Evolutionary conservation across 2,888 invertebrate species (phyloP).

Genomic region (Tinea semifulvella): DNA sequence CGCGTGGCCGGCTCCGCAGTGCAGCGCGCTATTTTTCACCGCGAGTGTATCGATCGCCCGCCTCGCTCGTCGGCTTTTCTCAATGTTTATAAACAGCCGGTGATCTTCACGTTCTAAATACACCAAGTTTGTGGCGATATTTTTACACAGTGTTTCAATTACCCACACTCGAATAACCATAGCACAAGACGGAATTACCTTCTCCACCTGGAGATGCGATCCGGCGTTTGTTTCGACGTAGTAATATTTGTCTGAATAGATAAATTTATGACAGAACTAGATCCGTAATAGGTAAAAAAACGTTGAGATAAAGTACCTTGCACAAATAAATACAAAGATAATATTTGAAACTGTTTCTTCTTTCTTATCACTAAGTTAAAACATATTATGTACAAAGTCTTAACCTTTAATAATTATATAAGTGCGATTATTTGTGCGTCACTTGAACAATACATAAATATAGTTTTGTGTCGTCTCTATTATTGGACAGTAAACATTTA

Average conservation of each 20-base stretch:
- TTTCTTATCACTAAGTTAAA: slow-evolving; percentile 5
- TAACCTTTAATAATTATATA: background rate
- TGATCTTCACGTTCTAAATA: slow-evolving; percentile 32
- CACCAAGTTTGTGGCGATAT: slow-evolving; percentile 34
- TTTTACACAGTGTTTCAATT: background rate
- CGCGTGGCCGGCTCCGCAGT: slow-evolving; percentile 26
- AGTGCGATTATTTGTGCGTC: slow-evolving; percentile 3
- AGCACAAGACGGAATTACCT: too few relatives aligned
- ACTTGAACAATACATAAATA: background rate
- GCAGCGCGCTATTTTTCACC: slow-evolving; percentile 29
- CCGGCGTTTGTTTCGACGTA: background rate
- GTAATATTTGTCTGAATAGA: background rate
- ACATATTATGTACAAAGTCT: background rate
- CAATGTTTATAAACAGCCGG: slow-evolving; percentile 65
- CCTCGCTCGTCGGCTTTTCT: slow-evolving; percentile 33
- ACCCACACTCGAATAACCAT: too few relatives aligned
- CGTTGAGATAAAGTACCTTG: slow-evolving; percentile 1
- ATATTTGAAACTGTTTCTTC: background rate
- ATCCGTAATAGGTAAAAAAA: background rate
- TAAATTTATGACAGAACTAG: background rate
- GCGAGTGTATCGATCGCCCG: slow-evolving; percentile 45
- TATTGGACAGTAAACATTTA: background rate
- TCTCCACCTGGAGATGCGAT: background rate
- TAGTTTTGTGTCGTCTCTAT: background rate
- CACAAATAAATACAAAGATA: background rate